Base-by-base conservation (phyloP, 2,113 vertebrate genomes). In the Penelope pileata region DNA sequence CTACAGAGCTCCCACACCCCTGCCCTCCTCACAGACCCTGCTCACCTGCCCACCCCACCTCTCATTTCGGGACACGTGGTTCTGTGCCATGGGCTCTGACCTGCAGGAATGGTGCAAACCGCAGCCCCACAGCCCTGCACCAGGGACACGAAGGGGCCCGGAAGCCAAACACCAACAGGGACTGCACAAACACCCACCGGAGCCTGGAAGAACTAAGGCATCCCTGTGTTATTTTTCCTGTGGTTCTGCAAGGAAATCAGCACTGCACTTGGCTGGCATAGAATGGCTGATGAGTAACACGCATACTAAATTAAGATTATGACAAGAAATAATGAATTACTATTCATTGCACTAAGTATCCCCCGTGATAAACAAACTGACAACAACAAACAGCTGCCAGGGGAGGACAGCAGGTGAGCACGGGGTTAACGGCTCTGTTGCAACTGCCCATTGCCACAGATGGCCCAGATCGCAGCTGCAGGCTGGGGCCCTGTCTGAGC, bases 31-130 rank as follows among this genome's bases (percentile, higher is more conserved):
- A 36, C 54, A 19, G 50, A 12, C 4, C 21, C 32, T 3, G 26
- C 24, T 68, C 64, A 26, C 0, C 0, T n/a, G 58, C 43, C 59
- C n/a, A 60, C 4, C 18, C 38, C 1, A 0, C 11, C 56, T 21
- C 56, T 78, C 29, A 7, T 62, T 47, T 67, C 1, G 1, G 42
- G 68, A 30, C 27, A 26, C 4, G 6, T 30, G 53, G 43, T 19
- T 69, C 21, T 16, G 23, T 3, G 56, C 9, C 29, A 24, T 26
- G 32, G 22, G 10, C 3, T 9, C 42, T 3, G 19, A 53, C 36
- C 1, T 86, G 34, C 12, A 56, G 34, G 42, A 88, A 72, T 18
- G 2, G 54, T 66, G 72, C 16, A 42, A 36, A 9, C 19, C 29
- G 21, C 70, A 92, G 64, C 34, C 75, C 62, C 34, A 32, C 45